Evolutionary conservation across 1,140 invertebrate species (phyloP), one percentile per base, ranked within the genome.

Genomic region (Microplitis mediator): DNA sequence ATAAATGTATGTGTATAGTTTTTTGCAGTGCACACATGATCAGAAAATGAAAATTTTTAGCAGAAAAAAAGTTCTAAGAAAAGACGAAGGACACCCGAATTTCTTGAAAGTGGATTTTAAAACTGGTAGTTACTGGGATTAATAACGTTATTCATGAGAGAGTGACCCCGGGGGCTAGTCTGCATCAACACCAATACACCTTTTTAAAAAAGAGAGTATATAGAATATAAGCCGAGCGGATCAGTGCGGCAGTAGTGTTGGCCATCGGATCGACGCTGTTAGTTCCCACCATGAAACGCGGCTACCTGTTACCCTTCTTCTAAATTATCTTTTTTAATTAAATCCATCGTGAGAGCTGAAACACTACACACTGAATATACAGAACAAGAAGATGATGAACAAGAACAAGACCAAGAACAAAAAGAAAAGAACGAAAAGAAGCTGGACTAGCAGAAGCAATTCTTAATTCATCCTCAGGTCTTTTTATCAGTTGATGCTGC

Each of bases 321-420:
- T 86, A 87, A 87, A 88, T 88, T 88, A 88, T 86, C 82, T 86
- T 88, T 88, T 88, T 88, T 87, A 88, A 87, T 88, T 87, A 88
- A 88, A 87, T 84, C 84, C 80, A 84, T 84, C 80, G 79, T 76
- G 74, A 80, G 78, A 79, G 78, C 76, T 52, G 67, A 77, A 76
- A 74, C 74, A 71, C 72, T 58, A 23, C 23, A 45, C 39, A 8
- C 6, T 45, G 39, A 45, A 45, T 45, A 45, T 58, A 50, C 75
- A 74, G 75, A 74, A 63, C 73, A 69, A 75, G 78, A 76, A 69
- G 60, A 66, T 72, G 54, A 72, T 16, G 8, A 61, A n/a, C 35
- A 64, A 64, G 13, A 39, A 34, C 35, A 34, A n/a, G n/a, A 36
- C 32, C 13, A 54, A 56, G 58, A 14, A 54, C 45, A 32, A 13